These are phyloP conservation scores for Mastigias papua DNA, from an alignment of 30 jellyfish, hydroid and myxozoan genomes.

Conservation along the genomic window DNA sequence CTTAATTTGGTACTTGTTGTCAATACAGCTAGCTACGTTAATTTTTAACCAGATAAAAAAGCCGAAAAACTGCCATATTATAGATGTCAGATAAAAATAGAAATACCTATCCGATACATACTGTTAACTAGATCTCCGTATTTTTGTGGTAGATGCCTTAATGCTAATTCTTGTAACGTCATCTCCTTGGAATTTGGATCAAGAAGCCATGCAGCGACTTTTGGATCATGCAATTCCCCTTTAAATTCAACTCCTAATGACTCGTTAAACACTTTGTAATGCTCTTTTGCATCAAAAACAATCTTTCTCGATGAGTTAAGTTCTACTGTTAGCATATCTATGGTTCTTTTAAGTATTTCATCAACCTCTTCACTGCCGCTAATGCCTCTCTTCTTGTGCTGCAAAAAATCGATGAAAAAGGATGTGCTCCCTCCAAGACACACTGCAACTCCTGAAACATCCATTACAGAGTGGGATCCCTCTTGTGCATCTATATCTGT, in stretches of 20 bases:
- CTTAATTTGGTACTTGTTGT: too few species aligned
- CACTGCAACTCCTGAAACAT: slow-evolving; percentile 79
- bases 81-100: neutral
- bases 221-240: slow-evolving; percentile 82
- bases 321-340: slow-evolving; percentile 3
- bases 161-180: slow-evolving; percentile 66
- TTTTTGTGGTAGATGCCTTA: slow-evolving; percentile 64
- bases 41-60: too few species aligned
- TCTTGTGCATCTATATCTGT: neutral
- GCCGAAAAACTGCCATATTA: neutral
- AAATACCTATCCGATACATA: slow-evolving; percentile 20
- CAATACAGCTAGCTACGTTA: too few species aligned
- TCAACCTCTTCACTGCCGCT: neutral
- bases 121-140: slow-evolving; percentile 61
- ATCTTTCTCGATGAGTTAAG: slow-evolving; percentile 14
- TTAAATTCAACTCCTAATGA: slow-evolving; percentile 39
- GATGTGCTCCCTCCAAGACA: slow-evolving; percentile 90
- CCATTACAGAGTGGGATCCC: neutral
- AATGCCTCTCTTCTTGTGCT: neutral
- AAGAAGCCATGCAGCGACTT: slow-evolving; percentile 96
- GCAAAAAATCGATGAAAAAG: slow-evolving; percentile 61
- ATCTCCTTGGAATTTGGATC: slow-evolving; percentile 79
- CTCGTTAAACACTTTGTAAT: slow-evolving; percentile 54
- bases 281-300: slow-evolving; percentile 84
- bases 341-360: neutral